Percentiles rank a stretch among this genome's conserved stretches.
These are phyloP conservation scores for Boloria selene DNA, from an alignment of 2,888 invertebrate species.

Conservation along the genomic window DNA sequence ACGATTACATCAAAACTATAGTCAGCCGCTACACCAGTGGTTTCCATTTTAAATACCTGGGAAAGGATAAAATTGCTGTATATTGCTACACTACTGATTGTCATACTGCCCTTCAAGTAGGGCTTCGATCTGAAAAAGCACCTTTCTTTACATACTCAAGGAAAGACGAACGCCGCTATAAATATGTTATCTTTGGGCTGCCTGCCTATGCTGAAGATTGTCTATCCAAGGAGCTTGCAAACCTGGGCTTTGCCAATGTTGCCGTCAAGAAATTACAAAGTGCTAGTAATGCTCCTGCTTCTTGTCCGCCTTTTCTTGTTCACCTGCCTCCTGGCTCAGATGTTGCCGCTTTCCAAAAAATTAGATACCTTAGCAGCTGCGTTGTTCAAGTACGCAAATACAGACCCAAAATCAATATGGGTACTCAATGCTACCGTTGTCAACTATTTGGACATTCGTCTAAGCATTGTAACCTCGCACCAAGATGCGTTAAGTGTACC, in stretches of 20 bases:
- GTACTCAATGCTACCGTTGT: slow-evolving; percentile 39
- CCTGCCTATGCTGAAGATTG: not conserved
- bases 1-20: not conserved
- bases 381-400: slow-evolving; percentile 32
- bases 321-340: slow-evolving; percentile 27
- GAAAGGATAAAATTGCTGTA: not conserved
- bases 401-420: slow-evolving; percentile 20
- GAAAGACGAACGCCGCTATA: not conserved
- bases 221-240: no score
- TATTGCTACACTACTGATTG: not conserved
- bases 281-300: no score
- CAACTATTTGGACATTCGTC: slow-evolving; percentile 37
- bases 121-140: not conserved
- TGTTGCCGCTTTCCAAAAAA: slow-evolving; percentile 11
- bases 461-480: slow-evolving; percentile 34
- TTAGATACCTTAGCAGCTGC: slow-evolving; percentile 34
- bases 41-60: not conserved
- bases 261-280: no score
- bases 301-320: slow-evolving; percentile 6
- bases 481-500: slow-evolving; percentile 36
- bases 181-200: not conserved
- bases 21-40: not conserved
- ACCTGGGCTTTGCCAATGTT: no score
- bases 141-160: not conserved
- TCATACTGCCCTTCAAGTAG: not conserved